Conservation (phyloP, 2,888 invertebrate genomes). For the Aphrophora alni region DNA sequence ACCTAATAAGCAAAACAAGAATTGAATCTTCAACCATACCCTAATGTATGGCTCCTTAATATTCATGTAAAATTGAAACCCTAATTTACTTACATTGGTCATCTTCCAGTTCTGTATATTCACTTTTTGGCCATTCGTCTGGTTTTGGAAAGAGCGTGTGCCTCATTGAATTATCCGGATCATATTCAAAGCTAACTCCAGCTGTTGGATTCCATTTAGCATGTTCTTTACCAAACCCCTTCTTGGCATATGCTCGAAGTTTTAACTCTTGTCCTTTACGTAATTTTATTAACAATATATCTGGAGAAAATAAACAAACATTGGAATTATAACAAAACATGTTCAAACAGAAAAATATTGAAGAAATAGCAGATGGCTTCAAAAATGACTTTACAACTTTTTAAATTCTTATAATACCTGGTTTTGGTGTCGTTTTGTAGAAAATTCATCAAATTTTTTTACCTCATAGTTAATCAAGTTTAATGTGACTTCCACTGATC, state of each 20-base stretch:
- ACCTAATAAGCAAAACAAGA: too few relatives aligned
- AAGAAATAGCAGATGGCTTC: too few relatives aligned
- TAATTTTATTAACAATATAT: constrained; percentile 74
- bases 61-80: too few relatives aligned
- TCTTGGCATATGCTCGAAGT: constrained; percentile 94
- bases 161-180: constrained; percentile 96
- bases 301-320: constrained; percentile 54
- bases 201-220: constrained; percentile 99
- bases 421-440: too few relatives aligned
- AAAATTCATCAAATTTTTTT: too few relatives aligned
- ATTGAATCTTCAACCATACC: too few relatives aligned
- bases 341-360: too few relatives aligned
- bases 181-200: constrained; percentile 98
- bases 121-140: constrained; percentile 99
- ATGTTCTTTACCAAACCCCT: constrained; percentile 97
- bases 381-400: too few relatives aligned
- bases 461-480: too few relatives aligned
- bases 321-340: neutral
- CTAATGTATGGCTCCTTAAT: too few relatives aligned
- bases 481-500: too few relatives aligned
- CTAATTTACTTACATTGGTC: constrained; percentile 78
- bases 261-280: constrained; percentile 91
- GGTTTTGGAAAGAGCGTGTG: constrained; percentile 96
- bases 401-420: too few relatives aligned
- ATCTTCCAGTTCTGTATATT: constrained; percentile 92